phyloP scores from a whole-genome alignment of 2,888 invertebrate genomes.

The Acrocyrtus sp. region DNA sequence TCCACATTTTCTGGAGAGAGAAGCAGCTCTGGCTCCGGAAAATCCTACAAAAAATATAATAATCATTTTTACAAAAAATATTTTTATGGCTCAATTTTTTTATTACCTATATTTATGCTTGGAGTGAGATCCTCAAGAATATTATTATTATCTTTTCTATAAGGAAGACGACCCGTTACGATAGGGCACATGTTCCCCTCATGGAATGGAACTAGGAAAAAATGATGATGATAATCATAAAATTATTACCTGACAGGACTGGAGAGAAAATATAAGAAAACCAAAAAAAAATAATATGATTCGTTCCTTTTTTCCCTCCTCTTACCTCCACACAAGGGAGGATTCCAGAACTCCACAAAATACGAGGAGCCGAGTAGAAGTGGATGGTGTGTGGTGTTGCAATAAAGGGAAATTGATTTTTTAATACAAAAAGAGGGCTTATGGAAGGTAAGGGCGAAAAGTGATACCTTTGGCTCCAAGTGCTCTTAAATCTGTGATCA shows the following conservation, averaged over 20 bases:
- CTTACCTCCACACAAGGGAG: background rate
- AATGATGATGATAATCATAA: too few species aligned
- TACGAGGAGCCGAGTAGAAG: background rate
- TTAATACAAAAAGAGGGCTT: background rate
- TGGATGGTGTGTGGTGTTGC: background rate
- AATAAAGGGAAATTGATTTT: constrained; percentile 12
- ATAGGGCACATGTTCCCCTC: too few species aligned
- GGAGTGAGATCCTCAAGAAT: background rate
- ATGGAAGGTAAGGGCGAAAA: too few species aligned
- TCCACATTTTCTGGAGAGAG: constrained; percentile 69
- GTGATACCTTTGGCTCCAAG: constrained; percentile 67
- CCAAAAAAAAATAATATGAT: too few species aligned
- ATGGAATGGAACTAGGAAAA: too few species aligned
- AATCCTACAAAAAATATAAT: constrained; percentile 65
- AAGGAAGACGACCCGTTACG: too few species aligned
- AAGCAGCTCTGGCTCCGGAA: constrained; percentile 68
- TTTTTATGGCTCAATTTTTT: background rate
- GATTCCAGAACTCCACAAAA: background rate
- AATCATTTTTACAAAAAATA: background rate
- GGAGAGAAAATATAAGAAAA: too few species aligned
- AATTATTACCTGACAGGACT: too few species aligned
- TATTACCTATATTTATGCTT: too few species aligned
- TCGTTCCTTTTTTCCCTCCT: background rate
- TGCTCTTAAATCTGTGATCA: constrained; percentile 71
- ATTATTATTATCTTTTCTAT: too few species aligned